phyloP scores from a whole-genome alignment of 2,888 invertebrate species.

The Phrixothrix hirtus region DNA sequence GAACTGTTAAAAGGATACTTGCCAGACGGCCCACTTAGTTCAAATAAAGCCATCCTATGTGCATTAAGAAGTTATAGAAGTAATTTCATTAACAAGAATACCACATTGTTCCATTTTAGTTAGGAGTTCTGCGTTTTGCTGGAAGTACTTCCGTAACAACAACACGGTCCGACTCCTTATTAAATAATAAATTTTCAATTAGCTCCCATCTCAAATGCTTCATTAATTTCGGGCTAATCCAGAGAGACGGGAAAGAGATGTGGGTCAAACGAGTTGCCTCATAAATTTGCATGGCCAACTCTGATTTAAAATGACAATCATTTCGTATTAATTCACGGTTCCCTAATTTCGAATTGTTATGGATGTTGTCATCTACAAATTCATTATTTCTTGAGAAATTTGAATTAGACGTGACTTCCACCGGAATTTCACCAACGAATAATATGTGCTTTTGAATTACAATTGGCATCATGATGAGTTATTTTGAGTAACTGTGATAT shows the following conservation, averaged over 20 bases:
- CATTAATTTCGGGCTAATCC: constrained; percentile 32
- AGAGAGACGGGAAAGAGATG: constrained; percentile 24
- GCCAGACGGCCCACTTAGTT: constrained; percentile 22
- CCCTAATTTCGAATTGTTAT: constrained; percentile 24
- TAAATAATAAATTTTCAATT: constrained; percentile 37
- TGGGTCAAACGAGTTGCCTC: constrained; percentile 26
- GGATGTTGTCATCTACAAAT: constrained; percentile 15
- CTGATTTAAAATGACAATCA: constrained; percentile 28
- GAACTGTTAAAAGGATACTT: constrained; percentile 17
- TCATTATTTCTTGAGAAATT: constrained; percentile 15
- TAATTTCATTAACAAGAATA: constrained; percentile 25
- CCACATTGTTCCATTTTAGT: constrained; percentile 26
- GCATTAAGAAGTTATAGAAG: constrained; percentile 29
- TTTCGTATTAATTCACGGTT: constrained; percentile 26
- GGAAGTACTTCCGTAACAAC: constrained; percentile 26
- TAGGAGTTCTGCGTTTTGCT: constrained; percentile 15
- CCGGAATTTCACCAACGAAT: too few species aligned
- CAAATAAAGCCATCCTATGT: constrained; percentile 16
- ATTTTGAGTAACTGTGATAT: too few species aligned
- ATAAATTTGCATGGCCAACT: constrained; percentile 23
- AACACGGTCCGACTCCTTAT: constrained; percentile 30
- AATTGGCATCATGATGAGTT: too few species aligned
- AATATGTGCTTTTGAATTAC: too few species aligned
- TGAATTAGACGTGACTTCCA: neutral
- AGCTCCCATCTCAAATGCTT: constrained; percentile 31